Base-by-base conservation (phyloP, 2,888 invertebrate genomes). In the Hymenopus coronatus region DNA sequence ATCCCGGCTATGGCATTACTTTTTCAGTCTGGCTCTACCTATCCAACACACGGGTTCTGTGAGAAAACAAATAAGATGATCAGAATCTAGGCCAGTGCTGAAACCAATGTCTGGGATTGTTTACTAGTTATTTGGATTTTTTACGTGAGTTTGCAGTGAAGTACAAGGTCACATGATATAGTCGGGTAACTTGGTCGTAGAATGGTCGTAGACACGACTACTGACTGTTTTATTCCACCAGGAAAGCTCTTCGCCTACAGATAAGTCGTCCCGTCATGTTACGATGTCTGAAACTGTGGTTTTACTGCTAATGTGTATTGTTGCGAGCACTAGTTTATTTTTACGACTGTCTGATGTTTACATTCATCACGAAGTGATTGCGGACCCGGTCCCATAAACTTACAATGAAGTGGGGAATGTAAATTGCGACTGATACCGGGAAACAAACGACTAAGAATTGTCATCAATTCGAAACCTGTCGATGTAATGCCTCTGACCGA, bases 401-500 rank as follows among this genome's bases (percentile, higher is more conserved):
- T 70, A 70, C 54, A 70, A 70, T 70, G 54, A 15, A 4, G 15
- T 20, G 20, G 20, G 25, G 54, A 70, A 70, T 70, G 54, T 70
- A 70, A 70, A 70, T 70, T 20, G 54, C 20, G 54, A 70, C 54
- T 86, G 86, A 28, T 86, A 86, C 86, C 54, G 28, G 70, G 70
- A 86, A 70, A 86, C n/a, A 27, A 86, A 70, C n/a, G n/a, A 70
- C 70, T 86, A 81, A 85, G 86, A 46, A 70, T 86, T 86, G 86
- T 86, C 54, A 86, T 70, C 85, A 70, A 70, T 86, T 86, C 27
- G 70, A 86, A 28, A n/a, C 54, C 86, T 27, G 86, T 86, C 86
- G 70, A 86, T 86, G 70, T 86, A 86, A 70, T 86, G 86, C 30
- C 70, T 8, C 20, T 28, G 25, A 15, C 81, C 70, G 86, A 9